A percentile compares a stretch with the other conserved stretches of the same genome.
Conservation (phyloP, 2,888 invertebrate genomes). For the Metopia argyrocephala region DNA sequence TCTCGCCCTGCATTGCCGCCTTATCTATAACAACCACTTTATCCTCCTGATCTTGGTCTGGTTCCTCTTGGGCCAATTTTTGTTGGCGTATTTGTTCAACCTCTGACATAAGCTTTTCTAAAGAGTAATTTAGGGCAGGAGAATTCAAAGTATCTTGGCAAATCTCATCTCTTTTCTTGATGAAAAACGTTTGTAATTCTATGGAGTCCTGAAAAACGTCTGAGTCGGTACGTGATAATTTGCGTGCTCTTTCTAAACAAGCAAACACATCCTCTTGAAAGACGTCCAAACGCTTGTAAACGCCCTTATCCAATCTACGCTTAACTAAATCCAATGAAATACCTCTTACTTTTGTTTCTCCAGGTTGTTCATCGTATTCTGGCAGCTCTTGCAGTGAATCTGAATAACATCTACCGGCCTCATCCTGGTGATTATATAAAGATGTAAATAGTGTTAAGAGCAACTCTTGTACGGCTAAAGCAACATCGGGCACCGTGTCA, state of each 20-base stretch:
- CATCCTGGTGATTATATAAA: conserved; percentile 97
- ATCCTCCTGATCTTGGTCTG: conserved; percentile 85
- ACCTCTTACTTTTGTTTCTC: conserved; percentile 83
- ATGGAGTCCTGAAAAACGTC: conserved; percentile 97
- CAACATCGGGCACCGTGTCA: conserved; percentile 93
- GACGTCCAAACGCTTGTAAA: conserved; percentile 94
- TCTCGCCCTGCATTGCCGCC: conserved; percentile 79
- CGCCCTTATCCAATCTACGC: conserved; percentile 92
- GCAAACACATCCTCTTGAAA: conserved; percentile 98
- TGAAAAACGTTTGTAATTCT: conserved; percentile 94
- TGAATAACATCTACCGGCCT: conserved; percentile 96
- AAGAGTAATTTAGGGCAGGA: conserved; percentile 90
- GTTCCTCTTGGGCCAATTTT: conserved; percentile 87
- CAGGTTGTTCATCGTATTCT: conserved; percentile 87
- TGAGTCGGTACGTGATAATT: conserved; percentile 93
- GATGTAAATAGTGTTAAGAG: conserved; percentile 94
- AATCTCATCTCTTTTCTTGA: conserved; percentile 85
- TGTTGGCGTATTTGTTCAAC: conserved; percentile 88
- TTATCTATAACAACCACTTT: conserved; percentile 78
- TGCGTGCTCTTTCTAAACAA: conserved; percentile 93
- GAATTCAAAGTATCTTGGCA: conserved; percentile 91
- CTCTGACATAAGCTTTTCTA: conserved; percentile 86
- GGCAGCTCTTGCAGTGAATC: conserved; percentile 97
- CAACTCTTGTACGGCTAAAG: conserved; percentile 93
- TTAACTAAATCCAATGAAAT: conserved; percentile 96